These are phyloP conservation scores for Craterocephalus amniculus DNA, from an alignment of 2,797 vertebrate genomes.

Conservation along the genomic window DNA sequence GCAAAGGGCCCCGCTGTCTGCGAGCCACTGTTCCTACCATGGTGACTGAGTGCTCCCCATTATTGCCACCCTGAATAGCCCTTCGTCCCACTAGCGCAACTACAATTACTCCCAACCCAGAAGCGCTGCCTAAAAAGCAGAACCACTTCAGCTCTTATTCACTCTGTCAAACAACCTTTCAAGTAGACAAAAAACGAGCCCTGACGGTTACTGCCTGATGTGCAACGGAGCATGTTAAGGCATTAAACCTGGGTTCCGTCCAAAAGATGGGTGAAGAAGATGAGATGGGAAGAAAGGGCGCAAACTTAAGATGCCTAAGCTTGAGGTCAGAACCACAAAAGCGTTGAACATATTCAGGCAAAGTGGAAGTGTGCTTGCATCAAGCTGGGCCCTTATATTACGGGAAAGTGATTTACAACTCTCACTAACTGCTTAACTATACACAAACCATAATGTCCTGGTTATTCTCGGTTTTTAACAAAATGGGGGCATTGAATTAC, in stretches of 20 bases:
- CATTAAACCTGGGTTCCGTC: constrained; percentile 31
- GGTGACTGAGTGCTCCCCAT: constrained; percentile 29
- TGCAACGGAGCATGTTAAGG: constrained; percentile 68
- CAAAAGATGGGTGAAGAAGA: constrained; percentile 14
- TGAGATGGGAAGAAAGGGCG: constrained; percentile 17
- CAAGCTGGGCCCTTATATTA: background rate
- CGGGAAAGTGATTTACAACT: constrained; percentile 47
- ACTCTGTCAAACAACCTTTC: constrained; percentile 19
- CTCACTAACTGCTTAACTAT: constrained; percentile 55
- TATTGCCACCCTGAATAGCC: constrained; percentile 43
- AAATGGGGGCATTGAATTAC: constrained; percentile 27
- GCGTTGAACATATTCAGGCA: constrained; percentile 46
- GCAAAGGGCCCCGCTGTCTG: constrained; percentile 33
- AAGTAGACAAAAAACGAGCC: constrained; percentile 15
- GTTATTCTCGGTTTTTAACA: constrained; percentile 23
- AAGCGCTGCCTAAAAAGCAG: constrained; percentile 53
- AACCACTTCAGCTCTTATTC: constrained; percentile 49
- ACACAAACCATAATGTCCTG: constrained; percentile 56
- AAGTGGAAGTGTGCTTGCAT: constrained; percentile 35
- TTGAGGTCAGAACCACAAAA: constrained; percentile 3
- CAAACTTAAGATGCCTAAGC: constrained; percentile 23
- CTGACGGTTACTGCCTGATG: constrained; percentile 58
- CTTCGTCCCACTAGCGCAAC: constrained; percentile 39
- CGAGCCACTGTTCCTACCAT: constrained; percentile 30
- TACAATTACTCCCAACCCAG: constrained; percentile 54